Evolutionary conservation across 2,797 vertebrate species (phyloP), one percentile per base, ranked within the genome.

Genomic region (Pangasius larnaudii): DNA sequence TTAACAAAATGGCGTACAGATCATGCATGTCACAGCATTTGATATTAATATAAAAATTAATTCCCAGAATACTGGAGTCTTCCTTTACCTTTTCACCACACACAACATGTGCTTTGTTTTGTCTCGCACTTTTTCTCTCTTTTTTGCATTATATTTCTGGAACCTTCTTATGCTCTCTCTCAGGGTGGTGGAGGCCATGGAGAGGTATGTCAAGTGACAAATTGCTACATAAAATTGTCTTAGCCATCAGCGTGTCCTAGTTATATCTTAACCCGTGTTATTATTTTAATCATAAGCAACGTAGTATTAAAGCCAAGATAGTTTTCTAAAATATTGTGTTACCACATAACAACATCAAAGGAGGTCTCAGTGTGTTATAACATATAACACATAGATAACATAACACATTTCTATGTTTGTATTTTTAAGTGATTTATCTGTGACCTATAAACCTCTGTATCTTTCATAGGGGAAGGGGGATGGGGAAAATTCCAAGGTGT

Each of bases 401-500:
- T 46, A 78, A n/a, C 42, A 27, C 11, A 75, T 46, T n/a, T 27
- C 49, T 53, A 49, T 1, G 11, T 16, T 30, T 56, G n/a, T 78
- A 53, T 18, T 59, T 49, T 53, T 69, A 42, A n/a, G 33, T 63
- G 56, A 61, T 24, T 46, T 53, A 30, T 86, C 33, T 82, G 14
- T 89, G 46, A 18, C 6, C 24, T 56, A 95, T 92, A 94, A 16
- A 84, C 89, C 42, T 22, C 42, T 36, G 71, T 65, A 61, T 72
- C 53, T 72, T 61, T 80, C 3, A 81, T 58, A 91, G 91, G 89
- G 46, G 22, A 92, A 91, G 94, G 85, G 97, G 96, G 97, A 96
- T 6, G 98, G 99, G 91, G 98, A 99, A 95, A 98, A 96, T 88
- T 98, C 98, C 92, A 97, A 98, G 75, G 99, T 99, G 92, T 99